These are phyloP conservation scores for Ardeotis arabs DNA, from an alignment of 2,113 vertebrate species.

Conservation along the genomic window DNA sequence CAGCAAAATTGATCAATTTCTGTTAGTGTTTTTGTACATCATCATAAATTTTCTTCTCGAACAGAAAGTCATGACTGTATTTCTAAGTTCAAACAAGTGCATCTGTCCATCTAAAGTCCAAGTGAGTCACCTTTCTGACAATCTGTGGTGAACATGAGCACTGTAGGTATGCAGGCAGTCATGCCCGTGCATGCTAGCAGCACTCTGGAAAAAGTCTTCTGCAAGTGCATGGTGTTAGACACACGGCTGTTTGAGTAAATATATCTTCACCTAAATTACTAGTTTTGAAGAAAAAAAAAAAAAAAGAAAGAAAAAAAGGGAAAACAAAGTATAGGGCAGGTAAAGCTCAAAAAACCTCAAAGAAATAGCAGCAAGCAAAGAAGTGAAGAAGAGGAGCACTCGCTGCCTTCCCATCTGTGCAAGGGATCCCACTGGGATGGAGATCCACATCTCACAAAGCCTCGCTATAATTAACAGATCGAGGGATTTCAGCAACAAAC, in stretches of 20 bases:
- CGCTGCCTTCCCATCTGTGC: rapidly evolving
- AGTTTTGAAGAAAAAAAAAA: not conserved
- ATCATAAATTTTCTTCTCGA: not conserved
- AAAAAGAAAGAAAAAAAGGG: too few relatives aligned
- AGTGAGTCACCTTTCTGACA: not conserved
- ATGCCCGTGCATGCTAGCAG: too few relatives aligned
- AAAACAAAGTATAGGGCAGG: not conserved
- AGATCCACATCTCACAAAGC: not conserved
- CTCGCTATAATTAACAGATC: not conserved
- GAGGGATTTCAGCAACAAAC: not conserved
- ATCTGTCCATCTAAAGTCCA: not conserved
- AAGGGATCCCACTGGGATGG: not conserved
- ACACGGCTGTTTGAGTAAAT: not conserved
- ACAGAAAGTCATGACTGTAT: not conserved
- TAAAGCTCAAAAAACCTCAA: not conserved
- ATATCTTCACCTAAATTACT: not conserved
- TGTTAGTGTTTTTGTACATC: not conserved
- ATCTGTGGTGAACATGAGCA: rapidly evolving
- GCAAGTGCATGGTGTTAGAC: too few relatives aligned
- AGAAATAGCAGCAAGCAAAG: not conserved
- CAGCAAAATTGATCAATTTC: not conserved
- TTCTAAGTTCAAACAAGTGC: not conserved
- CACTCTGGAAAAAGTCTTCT: not conserved
- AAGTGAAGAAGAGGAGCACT: not conserved
- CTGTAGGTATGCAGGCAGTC: too few relatives aligned